Evolutionary conservation across 1,140 invertebrate genomes (phyloP).

Genomic region (Archivesica marissinica): DNA sequence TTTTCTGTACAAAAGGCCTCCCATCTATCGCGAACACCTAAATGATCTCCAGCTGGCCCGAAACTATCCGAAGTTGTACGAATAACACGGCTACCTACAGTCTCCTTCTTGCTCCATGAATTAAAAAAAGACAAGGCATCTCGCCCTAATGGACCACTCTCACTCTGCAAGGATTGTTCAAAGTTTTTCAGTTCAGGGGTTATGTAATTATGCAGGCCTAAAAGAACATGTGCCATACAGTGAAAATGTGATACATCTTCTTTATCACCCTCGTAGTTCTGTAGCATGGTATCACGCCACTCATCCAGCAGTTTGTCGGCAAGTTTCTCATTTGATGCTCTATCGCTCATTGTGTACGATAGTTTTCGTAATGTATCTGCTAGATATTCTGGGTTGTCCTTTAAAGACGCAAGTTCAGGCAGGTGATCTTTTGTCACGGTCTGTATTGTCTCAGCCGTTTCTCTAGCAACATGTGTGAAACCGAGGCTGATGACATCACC

Average conservation of each 20-base stretch:
- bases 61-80: constrained; percentile 10
- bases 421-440: constrained; percentile 33
- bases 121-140: neutral
- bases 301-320: constrained; percentile 28
- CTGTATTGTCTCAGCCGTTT: constrained; percentile 34
- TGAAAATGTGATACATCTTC: constrained; percentile 15
- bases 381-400: neutral
- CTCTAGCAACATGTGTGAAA: neutral
- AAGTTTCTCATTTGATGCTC: constrained; percentile 28
- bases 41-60: constrained; percentile 31
- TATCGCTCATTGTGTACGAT: constrained; percentile 10
- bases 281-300: neutral
- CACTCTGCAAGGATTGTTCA: neutral
- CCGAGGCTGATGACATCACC: constrained; percentile 37
- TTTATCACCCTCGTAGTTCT: neutral
- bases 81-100: neutral
- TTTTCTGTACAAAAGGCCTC: constrained; percentile 46
- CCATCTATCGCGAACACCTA: constrained; percentile 25
- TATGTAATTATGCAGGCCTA: constrained; percentile 31
- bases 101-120: constrained; percentile 1
- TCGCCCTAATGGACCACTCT: neutral
- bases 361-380: neutral
- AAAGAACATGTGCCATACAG: constrained; percentile 41
- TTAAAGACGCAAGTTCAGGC: constrained; percentile 17
- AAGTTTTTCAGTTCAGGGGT: neutral